Conservation (phyloP, 2,888 invertebrate genomes). For the Netelia fuscicornis region DNA sequence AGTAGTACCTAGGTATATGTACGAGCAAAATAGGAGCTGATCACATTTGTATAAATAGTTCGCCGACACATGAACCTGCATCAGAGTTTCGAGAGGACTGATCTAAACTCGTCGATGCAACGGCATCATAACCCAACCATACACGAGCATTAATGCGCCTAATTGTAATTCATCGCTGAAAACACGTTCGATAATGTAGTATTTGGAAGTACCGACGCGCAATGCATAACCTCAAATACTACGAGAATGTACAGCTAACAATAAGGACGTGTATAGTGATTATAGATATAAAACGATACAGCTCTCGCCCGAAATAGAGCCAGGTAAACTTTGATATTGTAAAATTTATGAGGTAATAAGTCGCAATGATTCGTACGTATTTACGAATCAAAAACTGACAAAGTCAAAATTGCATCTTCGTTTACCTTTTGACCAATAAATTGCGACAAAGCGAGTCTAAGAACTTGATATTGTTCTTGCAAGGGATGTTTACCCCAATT, state of each 20-base stretch:
- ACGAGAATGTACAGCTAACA: neutral
- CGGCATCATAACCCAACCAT: conserved; percentile 2
- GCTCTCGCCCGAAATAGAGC: too few relatives aligned
- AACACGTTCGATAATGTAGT: conserved; percentile 56
- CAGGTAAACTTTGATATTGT: neutral
- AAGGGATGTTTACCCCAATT: too few relatives aligned
- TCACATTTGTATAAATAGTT: conserved; percentile 25
- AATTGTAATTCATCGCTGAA: conserved; percentile 57
- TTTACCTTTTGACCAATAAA: too few relatives aligned
- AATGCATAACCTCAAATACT: conserved; percentile 34
- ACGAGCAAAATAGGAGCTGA: neutral
- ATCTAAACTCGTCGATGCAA: conserved; percentile 43
- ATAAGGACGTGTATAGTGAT: neutral
- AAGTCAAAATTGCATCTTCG: too few relatives aligned
- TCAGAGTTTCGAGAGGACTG: conserved; percentile 26
- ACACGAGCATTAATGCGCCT: conserved; percentile 42
- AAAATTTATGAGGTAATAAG: neutral
- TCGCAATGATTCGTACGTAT: too few relatives aligned
- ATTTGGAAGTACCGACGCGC: conserved; percentile 34
- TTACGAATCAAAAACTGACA: too few relatives aligned
- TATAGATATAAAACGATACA: neutral
- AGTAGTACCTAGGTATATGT: neutral
- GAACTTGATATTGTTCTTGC: too few relatives aligned
- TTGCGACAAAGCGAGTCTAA: too few relatives aligned
- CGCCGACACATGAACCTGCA: conserved; percentile 27